Conservation (phyloP, 2,113 vertebrate genomes). For the Anguilla japonica region DNA sequence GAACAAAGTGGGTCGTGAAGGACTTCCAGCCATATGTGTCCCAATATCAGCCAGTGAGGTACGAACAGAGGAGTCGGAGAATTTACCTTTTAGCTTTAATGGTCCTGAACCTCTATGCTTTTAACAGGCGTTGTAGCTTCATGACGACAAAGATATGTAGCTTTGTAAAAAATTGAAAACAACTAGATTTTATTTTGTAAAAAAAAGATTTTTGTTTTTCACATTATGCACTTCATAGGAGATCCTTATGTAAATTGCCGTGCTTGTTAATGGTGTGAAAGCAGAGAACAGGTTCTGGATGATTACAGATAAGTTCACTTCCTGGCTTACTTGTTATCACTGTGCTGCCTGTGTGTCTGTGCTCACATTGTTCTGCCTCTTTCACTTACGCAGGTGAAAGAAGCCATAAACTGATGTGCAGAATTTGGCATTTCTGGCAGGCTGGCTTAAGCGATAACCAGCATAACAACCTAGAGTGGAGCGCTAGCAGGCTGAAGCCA, state of each 20-base stretch:
- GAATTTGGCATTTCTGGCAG: neutral
- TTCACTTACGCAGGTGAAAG: neutral
- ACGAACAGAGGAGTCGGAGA: neutral
- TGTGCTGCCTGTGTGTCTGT: neutral
- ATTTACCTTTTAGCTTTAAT: neutral
- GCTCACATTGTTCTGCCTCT: neutral
- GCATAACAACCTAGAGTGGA: neutral
- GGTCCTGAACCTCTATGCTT: neutral
- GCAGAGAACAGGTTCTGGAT: neutral
- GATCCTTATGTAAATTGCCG: neutral
- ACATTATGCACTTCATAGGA: too few species aligned
- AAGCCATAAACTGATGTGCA: neutral
- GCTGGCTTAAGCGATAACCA: conserved; percentile 12
- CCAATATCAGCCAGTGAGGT: neutral
- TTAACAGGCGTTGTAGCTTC: neutral
- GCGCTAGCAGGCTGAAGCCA: neutral
- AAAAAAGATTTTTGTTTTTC: too few species aligned
- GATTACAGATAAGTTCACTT: neutral
- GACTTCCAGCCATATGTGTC: neutral
- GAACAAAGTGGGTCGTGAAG: conserved; percentile 18
- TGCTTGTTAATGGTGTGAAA: neutral
- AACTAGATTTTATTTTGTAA: too few species aligned
- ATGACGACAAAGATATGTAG: neutral
- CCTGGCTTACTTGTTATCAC: neutral
- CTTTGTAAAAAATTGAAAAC: too few species aligned